phyloP scores from a whole-genome alignment of 2,888 invertebrate species.

The Drosophila kambysellisi region DNA sequence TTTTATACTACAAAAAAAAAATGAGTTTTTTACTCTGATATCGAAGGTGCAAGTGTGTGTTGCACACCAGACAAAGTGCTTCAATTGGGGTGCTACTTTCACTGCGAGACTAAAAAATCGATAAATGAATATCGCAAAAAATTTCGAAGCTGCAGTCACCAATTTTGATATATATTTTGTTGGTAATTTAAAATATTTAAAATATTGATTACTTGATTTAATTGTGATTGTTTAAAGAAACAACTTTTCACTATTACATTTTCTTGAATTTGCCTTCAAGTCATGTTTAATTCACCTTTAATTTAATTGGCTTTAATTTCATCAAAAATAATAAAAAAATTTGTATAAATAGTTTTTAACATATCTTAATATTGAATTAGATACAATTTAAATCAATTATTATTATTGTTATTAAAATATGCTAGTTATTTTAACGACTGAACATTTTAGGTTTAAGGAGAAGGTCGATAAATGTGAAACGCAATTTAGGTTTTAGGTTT shows the following conservation, averaged over 20 bases:
- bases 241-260: neutral
- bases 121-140: neutral
- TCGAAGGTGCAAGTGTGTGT: neutral
- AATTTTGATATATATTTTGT: neutral
- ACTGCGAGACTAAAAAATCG: neutral
- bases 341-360: neutral
- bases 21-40: neutral
- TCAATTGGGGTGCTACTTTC: neutral
- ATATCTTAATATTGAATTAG: neutral
- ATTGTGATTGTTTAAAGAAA: no score
- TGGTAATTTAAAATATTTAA: neutral
- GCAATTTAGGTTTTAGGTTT: neutral
- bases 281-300: neutral
- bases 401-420: neutral
- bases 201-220: no score
- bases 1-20: neutral
- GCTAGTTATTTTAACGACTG: neutral
- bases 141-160: neutral
- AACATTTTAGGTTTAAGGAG: neutral
- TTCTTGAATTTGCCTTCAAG: no score
- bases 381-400: neutral
- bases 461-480: neutral
- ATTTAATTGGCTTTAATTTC: neutral
- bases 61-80: neutral
- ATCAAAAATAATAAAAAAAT: neutral